These are phyloP conservation scores for Boulengeromyrus knoepffleri DNA, from an alignment of 2,113 vertebrate species.

Conservation along the genomic window DNA sequence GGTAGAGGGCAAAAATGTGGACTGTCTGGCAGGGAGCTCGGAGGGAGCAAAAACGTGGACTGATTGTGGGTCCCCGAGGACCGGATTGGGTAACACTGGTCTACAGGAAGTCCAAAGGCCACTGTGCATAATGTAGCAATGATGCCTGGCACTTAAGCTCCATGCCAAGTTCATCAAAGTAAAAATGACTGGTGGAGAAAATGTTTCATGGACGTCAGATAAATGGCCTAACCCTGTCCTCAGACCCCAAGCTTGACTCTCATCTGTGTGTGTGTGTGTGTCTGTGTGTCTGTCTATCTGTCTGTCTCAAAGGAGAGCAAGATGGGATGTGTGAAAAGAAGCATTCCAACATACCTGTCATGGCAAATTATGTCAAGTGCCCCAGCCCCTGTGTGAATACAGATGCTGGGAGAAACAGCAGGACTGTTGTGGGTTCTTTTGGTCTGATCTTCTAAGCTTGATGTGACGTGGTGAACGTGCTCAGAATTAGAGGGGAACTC, in stretches of 20 bases:
- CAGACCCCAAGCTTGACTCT: not conserved
- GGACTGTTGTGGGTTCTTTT: not conserved
- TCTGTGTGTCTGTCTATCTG: not conserved
- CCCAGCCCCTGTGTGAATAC: not conserved
- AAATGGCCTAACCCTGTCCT: not conserved
- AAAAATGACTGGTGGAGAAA: not conserved
- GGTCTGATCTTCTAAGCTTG: not conserved
- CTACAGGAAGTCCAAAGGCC: not conserved
- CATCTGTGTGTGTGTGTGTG: not conserved
- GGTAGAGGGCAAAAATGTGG: not conserved
- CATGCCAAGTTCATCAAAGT: not conserved
- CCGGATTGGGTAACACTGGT: not conserved
- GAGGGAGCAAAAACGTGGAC: not conserved
- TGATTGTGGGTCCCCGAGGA: not conserved
- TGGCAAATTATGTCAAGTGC: not conserved
- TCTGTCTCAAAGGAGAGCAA: not conserved
- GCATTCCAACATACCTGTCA: not conserved
- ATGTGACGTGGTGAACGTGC: not conserved
- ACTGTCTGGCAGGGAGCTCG: not conserved
- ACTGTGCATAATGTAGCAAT: not conserved
- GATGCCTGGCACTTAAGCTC: not conserved
- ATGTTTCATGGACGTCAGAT: not conserved
- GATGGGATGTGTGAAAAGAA: not conserved
- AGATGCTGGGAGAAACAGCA: not conserved
- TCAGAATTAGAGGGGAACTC: not conserved